Evolutionary conservation across 2,113 vertebrate genomes (phyloP), one percentile per base, ranked within the genome.

Genomic region (Ageneiosus marmoratus): DNA sequence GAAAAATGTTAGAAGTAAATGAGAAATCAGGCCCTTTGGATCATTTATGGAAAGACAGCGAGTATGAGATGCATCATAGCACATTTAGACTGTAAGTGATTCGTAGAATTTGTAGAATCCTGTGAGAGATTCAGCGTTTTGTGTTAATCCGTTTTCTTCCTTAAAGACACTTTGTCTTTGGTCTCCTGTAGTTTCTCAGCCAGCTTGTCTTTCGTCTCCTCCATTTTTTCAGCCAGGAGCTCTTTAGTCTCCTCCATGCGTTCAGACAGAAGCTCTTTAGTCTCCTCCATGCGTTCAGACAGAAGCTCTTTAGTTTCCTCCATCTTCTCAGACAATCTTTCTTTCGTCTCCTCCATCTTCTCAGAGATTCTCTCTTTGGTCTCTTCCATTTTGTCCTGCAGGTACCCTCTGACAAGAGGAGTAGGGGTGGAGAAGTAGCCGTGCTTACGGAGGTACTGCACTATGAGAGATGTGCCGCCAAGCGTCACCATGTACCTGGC

Each of bases 351-450:
- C 77, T 93, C 93, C 93, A 94, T 94, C 85, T 93, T 94, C 70
- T 92, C 94, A 0, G 91, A 77, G 29, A 94, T 58, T 82, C 88
- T 90, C 77, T 95, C 96, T 88, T 93, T 96, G 0, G 96, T 97
- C 92, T 97, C 96, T 85, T 96, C 96, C 95, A 98, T 97, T 87
- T 95, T 96, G 88, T 95, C 97, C 15, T 98, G 97, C 2, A 99
- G 77, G 89, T 96, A 98, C 24, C 96, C 97, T 72, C 94, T 98
- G n/a, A 99, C 96, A 0, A 95, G 96, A 10, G 97, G 98, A 0
- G n/a, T n/a, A n/a, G 98, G 98, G 0, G 97, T 99, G 24, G 97
- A 95, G 85, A 99, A 89, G 92, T 98, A 96, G 84, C 96, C 96
- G 0, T 86, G 93, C 82, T 94, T 96, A 10, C 97, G 95, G 1